Evolutionary conservation across 1,140 invertebrate genomes (phyloP).

Genomic region (Drosophila ananassae): DNA sequence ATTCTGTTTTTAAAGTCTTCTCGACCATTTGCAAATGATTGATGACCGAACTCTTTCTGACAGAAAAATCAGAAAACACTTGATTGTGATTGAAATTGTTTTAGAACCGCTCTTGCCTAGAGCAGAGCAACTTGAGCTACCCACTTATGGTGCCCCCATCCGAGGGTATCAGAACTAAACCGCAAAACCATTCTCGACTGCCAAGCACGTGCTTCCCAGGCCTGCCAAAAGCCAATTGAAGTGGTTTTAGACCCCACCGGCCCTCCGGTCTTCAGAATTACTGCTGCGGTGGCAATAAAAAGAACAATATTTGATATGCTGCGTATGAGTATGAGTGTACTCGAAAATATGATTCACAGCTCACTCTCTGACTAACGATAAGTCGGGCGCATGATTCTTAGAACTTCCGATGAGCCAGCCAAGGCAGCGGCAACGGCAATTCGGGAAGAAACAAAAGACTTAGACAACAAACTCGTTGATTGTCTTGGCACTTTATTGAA

Average conservation of each 20-base stretch:
- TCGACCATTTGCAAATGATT: not conserved
- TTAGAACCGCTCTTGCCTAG: not conserved
- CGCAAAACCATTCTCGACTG: conserved; percentile 47
- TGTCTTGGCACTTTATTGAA: conserved; percentile 62
- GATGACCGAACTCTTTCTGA: conserved; percentile 4
- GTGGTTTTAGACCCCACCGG: conserved; percentile 8
- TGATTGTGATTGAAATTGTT: not conserved
- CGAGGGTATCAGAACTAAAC: conserved; percentile 44
- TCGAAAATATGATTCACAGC: conserved; percentile 65
- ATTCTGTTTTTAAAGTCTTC: not conserved
- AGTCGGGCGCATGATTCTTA: conserved; percentile 47
- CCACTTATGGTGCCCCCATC: conserved; percentile 13
- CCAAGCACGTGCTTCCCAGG: conserved; percentile 63
- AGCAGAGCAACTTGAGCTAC: conserved; percentile 33
- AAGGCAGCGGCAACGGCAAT: not conserved
- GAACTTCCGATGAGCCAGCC: conserved; percentile 42
- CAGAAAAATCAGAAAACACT: conserved; percentile 22
- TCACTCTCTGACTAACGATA: conserved; percentile 6
- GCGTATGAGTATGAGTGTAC: conserved; percentile 24
- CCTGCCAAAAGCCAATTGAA: conserved; percentile 54
- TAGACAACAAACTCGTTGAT: conserved; percentile 69
- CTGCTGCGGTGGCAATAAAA: conserved; percentile 31
- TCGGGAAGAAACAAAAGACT: conserved; percentile 64
- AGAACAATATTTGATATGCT: conserved; percentile 21
- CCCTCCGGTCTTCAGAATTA: not conserved